Base-by-base conservation (phyloP, 2,797 vertebrate genomes). In the Cirrhinus mrigala region DNA sequence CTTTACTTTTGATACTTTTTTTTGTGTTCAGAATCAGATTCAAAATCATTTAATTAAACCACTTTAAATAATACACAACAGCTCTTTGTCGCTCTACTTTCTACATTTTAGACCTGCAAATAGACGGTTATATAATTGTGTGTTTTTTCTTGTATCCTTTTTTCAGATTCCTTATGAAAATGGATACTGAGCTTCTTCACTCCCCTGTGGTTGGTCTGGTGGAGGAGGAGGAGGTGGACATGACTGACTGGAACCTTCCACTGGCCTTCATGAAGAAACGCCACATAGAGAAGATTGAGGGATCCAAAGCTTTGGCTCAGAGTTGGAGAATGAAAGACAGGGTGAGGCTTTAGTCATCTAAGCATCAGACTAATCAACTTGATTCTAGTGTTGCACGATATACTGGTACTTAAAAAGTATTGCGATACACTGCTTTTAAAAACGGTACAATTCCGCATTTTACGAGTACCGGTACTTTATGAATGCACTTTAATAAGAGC, bases 251-350 rank as follows among this genome's bases (percentile, higher is more conserved):
- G 98, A 98, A 98, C 90, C 91, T 99, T 90, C 97, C 97, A 1
- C 91, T 99, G 93, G 97, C 98, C 90, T 99, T 99, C 87, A 98
- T 98, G 97, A 99, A 99, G 93, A 99, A 99, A 79, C 94, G 98
- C 20, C 98, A 99, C 90, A 96, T 95, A 1, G 98, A 99, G 95
- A 99, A 99, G 91, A 99, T 99, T 1, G 98, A 99, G 87, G 98
- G 98, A 91, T 99, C 97, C 92, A 99, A 99, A 86, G 98, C 97
- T 1, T 91, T 99, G 81, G 97, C 98, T 0, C 98, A 99, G 96
- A 99, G 98, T 94, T 99, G 98, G 98, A 96, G 98, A 92, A 99
- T 99, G 98, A 99, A 99, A 93, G 98, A 99, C 93, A 94, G 98
- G 97, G 98, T 99, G 93, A 96, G 84, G 54, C 52, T 69, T 33